Evolutionary conservation across 2,113 vertebrate species (phyloP).

Genomic region (Seriola aureovittata): DNA sequence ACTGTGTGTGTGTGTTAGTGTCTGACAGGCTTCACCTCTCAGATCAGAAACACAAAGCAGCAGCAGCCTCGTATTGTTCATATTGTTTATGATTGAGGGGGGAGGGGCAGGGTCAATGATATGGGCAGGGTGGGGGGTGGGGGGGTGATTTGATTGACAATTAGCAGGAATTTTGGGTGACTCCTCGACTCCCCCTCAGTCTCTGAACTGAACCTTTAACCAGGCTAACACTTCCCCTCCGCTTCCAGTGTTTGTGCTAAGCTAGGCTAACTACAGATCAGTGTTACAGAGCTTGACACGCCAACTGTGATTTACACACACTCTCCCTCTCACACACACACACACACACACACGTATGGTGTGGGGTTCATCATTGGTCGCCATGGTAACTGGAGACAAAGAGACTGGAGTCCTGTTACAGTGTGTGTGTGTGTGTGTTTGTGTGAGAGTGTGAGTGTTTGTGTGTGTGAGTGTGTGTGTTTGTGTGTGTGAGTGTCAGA

Average conservation of each 20-base stretch:
- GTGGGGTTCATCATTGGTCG: conserved; percentile 22
- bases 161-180: neutral
- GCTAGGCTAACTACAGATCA: conserved; percentile 8
- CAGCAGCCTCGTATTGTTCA: conserved; percentile 33
- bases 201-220: neutral
- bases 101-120: conserved; percentile 36
- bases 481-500: conserved; percentile 3
- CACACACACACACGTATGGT: neutral
- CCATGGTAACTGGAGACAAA: conserved; percentile 44
- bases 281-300: neutral
- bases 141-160: conserved; percentile 46
- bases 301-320: conserved; percentile 45
- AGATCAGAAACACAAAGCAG: conserved; percentile 49
- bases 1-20: conserved; percentile 12
- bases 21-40: conserved; percentile 55
- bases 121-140: conserved; percentile 3
- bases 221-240: neutral
- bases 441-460: too few relatives aligned
- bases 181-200: neutral
- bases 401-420: conserved; percentile 47
- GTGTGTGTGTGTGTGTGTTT: neutral
- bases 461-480: conserved; percentile 16
- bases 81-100: conserved; percentile 19
- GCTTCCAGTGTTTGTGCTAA: conserved; percentile 11
- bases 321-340: neutral